Base-by-base conservation (phyloP, 1,140 invertebrate species). In the Papilio machaon region DNA sequence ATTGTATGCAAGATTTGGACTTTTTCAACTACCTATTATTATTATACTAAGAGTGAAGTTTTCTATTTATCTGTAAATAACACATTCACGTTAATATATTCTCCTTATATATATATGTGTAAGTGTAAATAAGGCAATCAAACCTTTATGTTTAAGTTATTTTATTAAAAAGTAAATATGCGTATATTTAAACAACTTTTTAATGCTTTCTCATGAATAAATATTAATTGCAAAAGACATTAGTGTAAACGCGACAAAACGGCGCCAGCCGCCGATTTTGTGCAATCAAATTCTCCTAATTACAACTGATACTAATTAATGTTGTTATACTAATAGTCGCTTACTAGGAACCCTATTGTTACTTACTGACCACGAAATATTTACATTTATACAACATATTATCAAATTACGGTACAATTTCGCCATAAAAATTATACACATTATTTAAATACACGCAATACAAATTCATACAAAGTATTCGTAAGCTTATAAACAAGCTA, bases 291-390 rank as follows among this genome's bases (percentile, higher is more conserved):
- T 23, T 35, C 9, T 64, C 9, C 23, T 64, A 64, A 64, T 64
- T 64, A 64, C 1, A 64, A 60, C 58, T 64, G 13, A 64, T 64
- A 64, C 10, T 64, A 64, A 64, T 64, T 64, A 64, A 64, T n/a
- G 6, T 30, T 30, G 23, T 15, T 30, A 30, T 64, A 30, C 60
- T 64, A 64, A 64, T 64, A 30, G 4, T 64, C 10, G 54, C 7
- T 64, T 64, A 64, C 60, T 30, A 23, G 60, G 60, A 64, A 64
- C 60, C 60, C 60, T 64, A 64, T 64, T 64, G 23, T 64, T 64
- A 64, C 30, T 70, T 1, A 7, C 30, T 70, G 35, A 70, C 64
- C 64, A 13, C 64, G 35, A 70, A 70, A 70, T 70, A 70, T 70
- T 70, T 70, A 70, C 64, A 0, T 70, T 70, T 70, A 35, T 70